Percentiles rank a stretch among this genome's conserved stretches.
Evolutionary conservation across 2,113 vertebrate genomes (phyloP).

Genomic region (Aspiorhynchus laticeps): DNA sequence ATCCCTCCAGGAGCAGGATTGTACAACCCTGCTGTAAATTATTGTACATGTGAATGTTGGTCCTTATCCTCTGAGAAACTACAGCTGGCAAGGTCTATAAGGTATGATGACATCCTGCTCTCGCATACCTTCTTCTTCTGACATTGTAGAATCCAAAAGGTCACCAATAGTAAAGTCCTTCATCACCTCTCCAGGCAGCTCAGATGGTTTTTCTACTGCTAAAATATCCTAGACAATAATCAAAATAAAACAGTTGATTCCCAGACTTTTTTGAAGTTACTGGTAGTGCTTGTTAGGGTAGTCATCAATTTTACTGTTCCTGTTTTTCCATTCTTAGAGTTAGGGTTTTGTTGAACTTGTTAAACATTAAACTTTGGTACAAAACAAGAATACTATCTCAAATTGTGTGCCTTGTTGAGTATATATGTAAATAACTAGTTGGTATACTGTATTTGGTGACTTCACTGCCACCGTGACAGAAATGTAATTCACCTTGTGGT

Average conservation of each 20-base stretch:
- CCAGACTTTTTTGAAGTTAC: neutral
- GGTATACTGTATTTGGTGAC: neutral
- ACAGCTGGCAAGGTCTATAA: conserved; percentile 3
- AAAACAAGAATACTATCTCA: too few species aligned
- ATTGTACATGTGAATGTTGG: neutral
- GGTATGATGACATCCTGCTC: conserved; percentile 61
- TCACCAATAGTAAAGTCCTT: conserved; percentile 40
- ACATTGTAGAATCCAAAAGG: conserved; percentile 50
- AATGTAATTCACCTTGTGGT: conserved; percentile 20
- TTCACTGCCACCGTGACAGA: neutral
- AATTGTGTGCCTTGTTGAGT: too few species aligned
- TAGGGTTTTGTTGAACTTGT: too few species aligned
- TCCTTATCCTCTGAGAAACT: conserved; percentile 61
- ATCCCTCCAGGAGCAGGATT: neutral
- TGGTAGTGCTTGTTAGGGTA: neutral
- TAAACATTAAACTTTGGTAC: too few species aligned
- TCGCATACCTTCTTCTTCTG: conserved; percentile 23
- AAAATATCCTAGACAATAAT: conserved; percentile 59
- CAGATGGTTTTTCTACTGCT: conserved; percentile 40
- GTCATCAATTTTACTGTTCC: neutral
- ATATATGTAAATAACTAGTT: neutral
- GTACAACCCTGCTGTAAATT: neutral
- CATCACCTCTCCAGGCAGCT: conserved; percentile 41
- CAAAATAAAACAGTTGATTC: neutral
- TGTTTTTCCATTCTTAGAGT: neutral